A percentile compares a stretch with the other conserved stretches of the same genome.
Evolutionary conservation across 2,888 invertebrate genomes (phyloP).

Genomic region (Cremastinae sp.): DNA sequence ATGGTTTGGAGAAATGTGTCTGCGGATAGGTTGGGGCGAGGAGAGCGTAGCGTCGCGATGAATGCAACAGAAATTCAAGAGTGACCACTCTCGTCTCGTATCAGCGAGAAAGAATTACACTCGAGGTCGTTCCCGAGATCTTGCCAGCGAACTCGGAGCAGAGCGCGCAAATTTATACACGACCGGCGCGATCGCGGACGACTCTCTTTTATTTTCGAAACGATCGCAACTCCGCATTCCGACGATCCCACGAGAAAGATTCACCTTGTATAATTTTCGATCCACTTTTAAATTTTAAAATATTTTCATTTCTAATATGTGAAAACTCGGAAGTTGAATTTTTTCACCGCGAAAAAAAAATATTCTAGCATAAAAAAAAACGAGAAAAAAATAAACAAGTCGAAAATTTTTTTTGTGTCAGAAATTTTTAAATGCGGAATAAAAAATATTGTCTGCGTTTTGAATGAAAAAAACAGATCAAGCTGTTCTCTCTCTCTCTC

Average conservation of each 20-base stretch:
- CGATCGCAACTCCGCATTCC: background rate
- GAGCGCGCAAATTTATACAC: conserved; percentile 31
- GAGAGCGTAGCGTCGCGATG: conserved; percentile 40
- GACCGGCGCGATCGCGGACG: conserved; percentile 11
- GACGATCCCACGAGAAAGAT: too few relatives aligned
- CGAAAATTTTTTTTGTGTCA: background rate
- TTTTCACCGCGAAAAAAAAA: too few relatives aligned
- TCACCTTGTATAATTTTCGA: too few relatives aligned
- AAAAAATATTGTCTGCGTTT: conserved; percentile 48
- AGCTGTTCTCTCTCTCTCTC: conserved; percentile 12
- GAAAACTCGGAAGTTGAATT: too few relatives aligned
- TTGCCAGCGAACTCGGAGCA: background rate
- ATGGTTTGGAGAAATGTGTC: conserved; percentile 28
- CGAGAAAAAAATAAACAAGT: too few relatives aligned
- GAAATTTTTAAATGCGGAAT: conserved; percentile 18
- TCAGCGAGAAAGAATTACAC: conserved; percentile 18
- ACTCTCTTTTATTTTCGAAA: too few relatives aligned
- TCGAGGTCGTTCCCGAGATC: conserved; percentile 10
- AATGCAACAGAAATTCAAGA: conserved; percentile 15
- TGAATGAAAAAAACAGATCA: conserved; percentile 8
- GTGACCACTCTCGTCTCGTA: conserved; percentile 15
- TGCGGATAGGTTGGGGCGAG: conserved; percentile 34
- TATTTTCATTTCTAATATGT: too few relatives aligned
- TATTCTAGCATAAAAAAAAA: too few relatives aligned
- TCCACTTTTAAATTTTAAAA: too few relatives aligned